Conservation (phyloP, 2,113 vertebrate species). For the Phoenicopterus ruber region DNA sequence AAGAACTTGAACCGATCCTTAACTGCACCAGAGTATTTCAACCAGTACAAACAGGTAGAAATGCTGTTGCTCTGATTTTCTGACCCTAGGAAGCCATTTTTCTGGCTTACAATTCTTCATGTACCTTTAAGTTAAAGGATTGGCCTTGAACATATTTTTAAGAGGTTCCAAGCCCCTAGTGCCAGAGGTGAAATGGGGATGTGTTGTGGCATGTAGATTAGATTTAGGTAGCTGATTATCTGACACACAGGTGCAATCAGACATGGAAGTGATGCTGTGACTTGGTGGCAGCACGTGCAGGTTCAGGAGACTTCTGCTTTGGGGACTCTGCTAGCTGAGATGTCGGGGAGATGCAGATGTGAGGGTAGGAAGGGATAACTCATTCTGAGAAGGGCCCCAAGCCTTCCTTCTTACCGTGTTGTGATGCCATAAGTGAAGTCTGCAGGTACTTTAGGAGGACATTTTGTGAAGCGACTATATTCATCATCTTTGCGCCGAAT, state of each 20-base stretch:
- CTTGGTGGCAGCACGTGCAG: neutral
- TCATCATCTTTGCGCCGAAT: conserved; percentile 15
- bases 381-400: neutral
- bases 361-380: neutral
- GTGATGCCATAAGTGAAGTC: conserved; percentile 72
- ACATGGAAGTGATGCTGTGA: neutral
- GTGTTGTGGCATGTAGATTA: neutral
- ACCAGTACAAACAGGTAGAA: neutral
- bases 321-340: neutral
- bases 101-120: neutral
- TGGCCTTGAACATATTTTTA: neutral
- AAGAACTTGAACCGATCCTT: neutral
- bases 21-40: neutral
- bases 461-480: neutral
- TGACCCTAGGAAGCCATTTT: neutral
- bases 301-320: neutral
- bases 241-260: neutral
- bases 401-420: conserved; percentile 70
- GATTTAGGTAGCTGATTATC: neutral
- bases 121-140: neutral
- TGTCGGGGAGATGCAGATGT: neutral
- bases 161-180: neutral
- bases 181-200: neutral
- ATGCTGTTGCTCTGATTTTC: neutral
- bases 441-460: neutral